Conservation (phyloP, 2,113 vertebrate genomes). For the Macroglossus sobrinus region DNA sequence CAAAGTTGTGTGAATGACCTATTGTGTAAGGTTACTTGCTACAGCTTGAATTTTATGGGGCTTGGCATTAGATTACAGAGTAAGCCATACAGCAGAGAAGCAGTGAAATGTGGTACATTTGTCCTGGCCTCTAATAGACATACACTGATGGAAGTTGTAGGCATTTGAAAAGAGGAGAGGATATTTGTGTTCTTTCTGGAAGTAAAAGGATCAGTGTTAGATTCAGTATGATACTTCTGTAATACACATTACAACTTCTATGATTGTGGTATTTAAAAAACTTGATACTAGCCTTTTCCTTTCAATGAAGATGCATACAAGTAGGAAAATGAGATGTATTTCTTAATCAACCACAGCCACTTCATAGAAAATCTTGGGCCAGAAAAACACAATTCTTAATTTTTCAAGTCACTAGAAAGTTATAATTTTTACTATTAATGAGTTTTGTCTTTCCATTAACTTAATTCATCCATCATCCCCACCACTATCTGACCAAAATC, state of each 20-base stretch:
- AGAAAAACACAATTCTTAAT: background rate
- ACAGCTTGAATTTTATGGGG: slow-evolving; percentile 56
- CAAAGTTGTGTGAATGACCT: slow-evolving; percentile 53
- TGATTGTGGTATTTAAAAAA: background rate
- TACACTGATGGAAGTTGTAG: background rate
- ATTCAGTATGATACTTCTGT: background rate
- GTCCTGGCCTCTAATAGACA: background rate
- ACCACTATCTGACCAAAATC: background rate
- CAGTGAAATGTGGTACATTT: slow-evolving; percentile 28
- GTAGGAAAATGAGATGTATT: background rate
- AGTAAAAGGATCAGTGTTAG: background rate
- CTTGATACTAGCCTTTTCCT: background rate
- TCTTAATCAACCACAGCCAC: background rate
- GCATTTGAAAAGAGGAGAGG: background rate
- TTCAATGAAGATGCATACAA: background rate
- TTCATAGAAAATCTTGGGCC: background rate
- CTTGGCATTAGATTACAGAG: slow-evolving; percentile 65
- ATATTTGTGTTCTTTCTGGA: background rate
- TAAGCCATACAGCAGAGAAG: background rate
- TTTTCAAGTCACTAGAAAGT: background rate
- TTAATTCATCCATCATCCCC: background rate
- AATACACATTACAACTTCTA: background rate
- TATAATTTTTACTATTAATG: background rate
- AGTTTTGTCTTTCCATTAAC: background rate
- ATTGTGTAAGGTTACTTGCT: slow-evolving; percentile 49